These are phyloP conservation scores for Gobio gobio DNA, from an alignment of 2,113 vertebrate genomes.

Conservation along the genomic window DNA sequence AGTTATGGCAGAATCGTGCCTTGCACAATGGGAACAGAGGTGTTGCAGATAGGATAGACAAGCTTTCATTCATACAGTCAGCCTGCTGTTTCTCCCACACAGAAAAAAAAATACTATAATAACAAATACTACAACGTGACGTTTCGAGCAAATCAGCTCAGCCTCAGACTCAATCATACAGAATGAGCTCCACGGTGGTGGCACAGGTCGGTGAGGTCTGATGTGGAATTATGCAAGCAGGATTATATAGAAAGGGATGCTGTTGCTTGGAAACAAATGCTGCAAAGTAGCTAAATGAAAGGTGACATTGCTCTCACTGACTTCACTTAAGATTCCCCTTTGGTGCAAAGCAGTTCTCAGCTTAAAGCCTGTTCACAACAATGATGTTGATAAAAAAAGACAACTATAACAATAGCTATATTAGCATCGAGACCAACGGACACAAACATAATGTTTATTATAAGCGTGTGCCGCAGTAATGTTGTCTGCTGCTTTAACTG, in stretches of 20 bases:
- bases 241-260: slow-evolving; percentile 25
- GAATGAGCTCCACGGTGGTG: not conserved
- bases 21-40: not conserved
- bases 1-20: not conserved
- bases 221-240: slow-evolving; percentile 39
- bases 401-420: too few relatives aligned
- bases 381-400: not conserved
- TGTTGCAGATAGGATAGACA: not conserved
- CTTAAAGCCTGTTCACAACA: not conserved
- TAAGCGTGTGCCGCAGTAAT: too few relatives aligned
- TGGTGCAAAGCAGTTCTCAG: not conserved
- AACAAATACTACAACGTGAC: too few relatives aligned
- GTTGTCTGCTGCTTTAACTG: too few relatives aligned
- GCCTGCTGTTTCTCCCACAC: too few relatives aligned
- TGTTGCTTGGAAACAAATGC: slow-evolving; percentile 51
- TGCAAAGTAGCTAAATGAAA: slow-evolving; percentile 43
- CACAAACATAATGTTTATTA: too few relatives aligned
- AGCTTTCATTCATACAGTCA: not conserved
- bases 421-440: too few relatives aligned
- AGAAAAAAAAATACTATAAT: too few relatives aligned
- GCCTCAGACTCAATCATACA: too few relatives aligned
- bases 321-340: not conserved
- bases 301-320: slow-evolving; percentile 33
- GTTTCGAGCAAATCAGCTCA: too few relatives aligned
- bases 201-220: not conserved